A percentile compares a stretch with the other conserved stretches of the same genome.
These are phyloP conservation scores for Pseudochromis fuscus DNA, from an alignment of 2,797 vertebrate genomes.

Conservation along the genomic window DNA sequence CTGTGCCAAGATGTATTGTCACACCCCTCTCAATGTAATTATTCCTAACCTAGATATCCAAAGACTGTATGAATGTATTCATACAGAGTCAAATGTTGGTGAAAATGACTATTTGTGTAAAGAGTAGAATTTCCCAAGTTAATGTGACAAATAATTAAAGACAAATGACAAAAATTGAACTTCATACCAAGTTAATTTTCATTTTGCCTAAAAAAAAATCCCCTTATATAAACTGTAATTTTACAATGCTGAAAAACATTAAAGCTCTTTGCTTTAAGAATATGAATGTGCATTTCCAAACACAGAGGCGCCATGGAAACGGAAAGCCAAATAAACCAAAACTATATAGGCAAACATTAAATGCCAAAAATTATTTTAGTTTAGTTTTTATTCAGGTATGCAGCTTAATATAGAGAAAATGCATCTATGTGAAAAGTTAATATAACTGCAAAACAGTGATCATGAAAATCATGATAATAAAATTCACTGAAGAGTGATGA, in stretches of 20 bases:
- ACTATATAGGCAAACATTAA: slow-evolving; percentile 57
- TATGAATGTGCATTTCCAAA: slow-evolving; percentile 75
- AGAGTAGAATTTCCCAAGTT: no score
- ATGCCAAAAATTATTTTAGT: slow-evolving; percentile 21
- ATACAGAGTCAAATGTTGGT: no score
- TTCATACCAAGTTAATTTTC: no score
- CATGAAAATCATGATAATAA: slow-evolving; percentile 68
- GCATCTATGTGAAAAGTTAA: slow-evolving; percentile 41
- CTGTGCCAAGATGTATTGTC: slow-evolving; percentile 33
- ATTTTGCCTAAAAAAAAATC: no score
- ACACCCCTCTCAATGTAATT: slow-evolving; percentile 18
- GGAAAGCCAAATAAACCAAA: slow-evolving; percentile 60
- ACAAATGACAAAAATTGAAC: no score
- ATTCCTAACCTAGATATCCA: background rate
- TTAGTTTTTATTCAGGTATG: slow-evolving; percentile 11
- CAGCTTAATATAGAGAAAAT: slow-evolving; percentile 37
- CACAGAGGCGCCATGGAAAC: slow-evolving; percentile 52
- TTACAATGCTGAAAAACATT: slow-evolving; percentile 7
- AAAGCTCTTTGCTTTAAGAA: slow-evolving; percentile 13
- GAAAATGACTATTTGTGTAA: no score
- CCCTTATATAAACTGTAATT: slow-evolving; percentile 2
- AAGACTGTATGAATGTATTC: background rate
- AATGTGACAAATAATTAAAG: slow-evolving; percentile 2
- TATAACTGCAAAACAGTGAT: slow-evolving; percentile 63
- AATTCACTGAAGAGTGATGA: slow-evolving; percentile 68